Evolutionary conservation across 2,888 invertebrate species (phyloP).

Genomic region (Corythucha ciliata): DNA sequence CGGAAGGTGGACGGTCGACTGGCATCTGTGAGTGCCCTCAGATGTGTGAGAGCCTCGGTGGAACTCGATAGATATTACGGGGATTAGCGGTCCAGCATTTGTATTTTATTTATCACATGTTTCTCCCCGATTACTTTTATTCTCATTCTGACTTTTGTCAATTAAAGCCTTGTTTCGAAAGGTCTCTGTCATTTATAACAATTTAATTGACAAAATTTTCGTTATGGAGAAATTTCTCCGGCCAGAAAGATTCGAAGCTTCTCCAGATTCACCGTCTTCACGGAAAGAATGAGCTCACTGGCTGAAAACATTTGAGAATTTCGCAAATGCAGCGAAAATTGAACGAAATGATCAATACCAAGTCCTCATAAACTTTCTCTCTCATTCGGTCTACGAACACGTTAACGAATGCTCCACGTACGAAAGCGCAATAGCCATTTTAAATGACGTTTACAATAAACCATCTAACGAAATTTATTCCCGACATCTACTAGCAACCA

Average conservation of each 20-base stretch:
- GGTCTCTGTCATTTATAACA: no score
- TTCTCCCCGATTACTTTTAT: no score
- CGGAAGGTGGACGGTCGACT: no score
- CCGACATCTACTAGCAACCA: conserved; percentile 6
- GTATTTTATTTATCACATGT: no score
- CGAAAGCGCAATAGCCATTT: background rate
- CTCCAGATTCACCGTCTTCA: conserved; percentile 5
- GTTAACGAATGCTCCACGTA: conserved; percentile 8
- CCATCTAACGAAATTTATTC: conserved; percentile 15
- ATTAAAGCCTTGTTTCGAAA: no score
- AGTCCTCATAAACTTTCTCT: conserved; percentile 12
- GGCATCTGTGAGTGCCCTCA: no score
- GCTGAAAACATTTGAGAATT: conserved; percentile 9
- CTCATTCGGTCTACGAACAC: conserved; percentile 6
- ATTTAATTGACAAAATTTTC: no score
- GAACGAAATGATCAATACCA: conserved; percentile 6
- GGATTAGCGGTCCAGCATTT: no score
- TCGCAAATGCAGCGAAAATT: background rate
- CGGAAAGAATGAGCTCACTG: conserved; percentile 11
- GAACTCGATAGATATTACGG: no score
- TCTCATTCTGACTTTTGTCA: no score
- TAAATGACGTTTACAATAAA: conserved; percentile 9
- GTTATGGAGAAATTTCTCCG: conserved; percentile 7
- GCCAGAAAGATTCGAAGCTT: background rate
- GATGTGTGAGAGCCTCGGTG: no score